phyloP scores from a whole-genome alignment of 2,797 vertebrate species.

The Tachyglossus aculeatus region DNA sequence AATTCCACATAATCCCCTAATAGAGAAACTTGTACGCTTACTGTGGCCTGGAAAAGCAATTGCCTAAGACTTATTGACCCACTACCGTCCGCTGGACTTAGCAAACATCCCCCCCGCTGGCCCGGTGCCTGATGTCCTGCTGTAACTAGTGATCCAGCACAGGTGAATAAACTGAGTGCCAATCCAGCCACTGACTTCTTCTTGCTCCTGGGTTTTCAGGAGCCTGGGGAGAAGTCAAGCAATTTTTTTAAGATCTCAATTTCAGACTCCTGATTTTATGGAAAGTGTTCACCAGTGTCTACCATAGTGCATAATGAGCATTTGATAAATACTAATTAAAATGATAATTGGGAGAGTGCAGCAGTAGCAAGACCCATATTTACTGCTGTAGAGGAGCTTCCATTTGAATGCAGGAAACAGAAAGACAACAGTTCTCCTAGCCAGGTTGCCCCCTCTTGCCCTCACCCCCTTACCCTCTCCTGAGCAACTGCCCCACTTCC shows the following conservation, averaged over 20 bases:
- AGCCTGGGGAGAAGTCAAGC: too few relatives aligned
- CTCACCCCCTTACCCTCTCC: not conserved
- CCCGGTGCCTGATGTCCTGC: conserved; percentile 45
- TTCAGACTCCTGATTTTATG: conserved; percentile 50
- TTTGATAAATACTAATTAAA: too few relatives aligned
- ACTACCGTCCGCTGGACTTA: conserved; percentile 52
- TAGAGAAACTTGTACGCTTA: conserved; percentile 59
- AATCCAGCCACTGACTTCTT: conserved; percentile 47
- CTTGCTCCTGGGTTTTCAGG: conserved; percentile 27
- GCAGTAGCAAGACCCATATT: too few relatives aligned
- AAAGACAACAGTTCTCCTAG: not conserved
- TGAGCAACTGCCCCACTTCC: not conserved
- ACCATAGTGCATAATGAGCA: too few relatives aligned
- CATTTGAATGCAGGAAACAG: too few relatives aligned
- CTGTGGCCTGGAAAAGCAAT: conserved; percentile 55
- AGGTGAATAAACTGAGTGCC: conserved; percentile 51
- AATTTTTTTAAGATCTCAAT: conserved; percentile 55
- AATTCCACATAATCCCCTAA: conserved; percentile 60
- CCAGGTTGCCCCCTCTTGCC: not conserved
- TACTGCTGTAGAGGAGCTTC: too few relatives aligned
- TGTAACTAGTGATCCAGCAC: conserved; percentile 50
- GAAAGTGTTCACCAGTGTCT: too few relatives aligned
- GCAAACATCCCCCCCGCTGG: conserved; percentile 50
- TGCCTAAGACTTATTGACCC: conserved; percentile 63
- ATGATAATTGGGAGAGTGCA: too few relatives aligned